Evolutionary conservation across 2,888 invertebrate species (phyloP), one percentile per base, ranked within the genome.

Genomic region (Pinctada fucata): DNA sequence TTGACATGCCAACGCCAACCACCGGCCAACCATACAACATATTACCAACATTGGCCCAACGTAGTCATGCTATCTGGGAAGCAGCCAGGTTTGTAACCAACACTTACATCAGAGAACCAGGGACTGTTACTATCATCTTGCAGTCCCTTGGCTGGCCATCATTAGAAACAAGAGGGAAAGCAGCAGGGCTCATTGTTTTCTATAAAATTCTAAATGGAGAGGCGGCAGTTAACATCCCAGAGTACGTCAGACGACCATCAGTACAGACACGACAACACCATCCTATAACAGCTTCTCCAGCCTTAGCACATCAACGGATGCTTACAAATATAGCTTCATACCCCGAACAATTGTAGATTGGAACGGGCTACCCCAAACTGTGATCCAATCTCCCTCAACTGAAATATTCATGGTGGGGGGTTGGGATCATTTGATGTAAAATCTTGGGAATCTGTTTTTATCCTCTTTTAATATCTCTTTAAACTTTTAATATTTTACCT

Each of bases 281-380:
- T n/a, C 66, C 66, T 13, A 31, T 31, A n/a, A 66, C 66, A 66
- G 16, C n/a, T 66, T 66, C 66, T 13, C 66, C 31, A n/a, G 31
- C n/a, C 8, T 66, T n/a, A 66, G 66, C 8, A 66, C 66, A 6
- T 66, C 66, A 66, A 66, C 66, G 31, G 66, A 66, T n/a, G 66
- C 66, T 6, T 66, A n/a, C 66, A 66, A 66, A 31, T 66, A 13
- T 31, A 66, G 66, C 16, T 66, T 66, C 66, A n/a, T 66, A 31
- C 66, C 8, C 31, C 66, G 66, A n/a, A 66, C 66, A n/a, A 66
- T 6, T 66, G 31, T n/a, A 13, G 66, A 6, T n/a, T 66, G 66
- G 66, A 66, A 66, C 66, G 31, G 66, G 6, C 66, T 66, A 6
- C n/a, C 66, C 31, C 66, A 31, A 31, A 31, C 31, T 31, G 31